Evolutionary conservation across 2,888 invertebrate species (phyloP), one percentile per base, ranked within the genome.

Genomic region (Sminthurides aquaticus): DNA sequence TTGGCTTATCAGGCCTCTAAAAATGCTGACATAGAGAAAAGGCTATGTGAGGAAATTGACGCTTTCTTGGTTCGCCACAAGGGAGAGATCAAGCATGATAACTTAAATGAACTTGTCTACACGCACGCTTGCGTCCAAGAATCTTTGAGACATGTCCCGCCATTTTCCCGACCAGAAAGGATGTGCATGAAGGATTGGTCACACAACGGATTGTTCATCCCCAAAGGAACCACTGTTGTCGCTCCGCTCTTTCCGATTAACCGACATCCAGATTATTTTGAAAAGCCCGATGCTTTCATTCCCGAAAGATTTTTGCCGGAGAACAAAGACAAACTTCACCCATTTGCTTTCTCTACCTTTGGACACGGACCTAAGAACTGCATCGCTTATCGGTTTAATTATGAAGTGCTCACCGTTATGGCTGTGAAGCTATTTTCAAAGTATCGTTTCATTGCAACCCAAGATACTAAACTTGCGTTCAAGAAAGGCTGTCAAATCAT

Each of bases 151-250:
- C 43, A 73, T 5, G 63, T 62, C 24, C 59, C 72, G 3, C 69
- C 70, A 22, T 71, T 74, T 28, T 61, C 63, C 18, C 62, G 72
- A 20, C 43, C 64, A 5, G 71, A 73, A 54, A 61, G 74, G 25
- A 56, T 72, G 18, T 73, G 73, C 54, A 69, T 68, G 1, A 71
- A 73, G 56, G 69, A 73, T 28, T 74, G 74, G 74, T 64, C 67
- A 67, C 49, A 62, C 18, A 27, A 48, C 26, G 70, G 69, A 57
- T 34, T 71, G 43, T 28, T 56, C 11, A 72, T 72, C 49, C 66
- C 63, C n/a, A 70, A 70, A 52, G 74, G 74, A 11, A 65, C 54
- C 25, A 48, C 34, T 0, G 66, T 72, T 2, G 58, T 67, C 3
- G 18, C 72, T n/a, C 69, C 74, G 8, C 56, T 65, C n/a, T 70